These are phyloP conservation scores for Platysternon megacephalum DNA, from an alignment of 2,113 vertebrate species.

Conservation along the genomic window DNA sequence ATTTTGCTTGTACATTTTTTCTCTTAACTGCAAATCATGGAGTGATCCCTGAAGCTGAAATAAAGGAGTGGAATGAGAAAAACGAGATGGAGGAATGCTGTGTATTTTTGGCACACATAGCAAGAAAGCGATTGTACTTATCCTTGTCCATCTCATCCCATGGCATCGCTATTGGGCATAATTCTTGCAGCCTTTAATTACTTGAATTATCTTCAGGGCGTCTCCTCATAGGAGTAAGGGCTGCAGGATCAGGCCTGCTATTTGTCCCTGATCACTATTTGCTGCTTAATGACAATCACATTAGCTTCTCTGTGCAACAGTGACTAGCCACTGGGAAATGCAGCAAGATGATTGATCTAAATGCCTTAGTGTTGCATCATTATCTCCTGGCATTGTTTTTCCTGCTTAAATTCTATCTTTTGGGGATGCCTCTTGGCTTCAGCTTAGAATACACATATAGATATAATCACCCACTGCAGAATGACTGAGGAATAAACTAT, in stretches of 20 bases:
- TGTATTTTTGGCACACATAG: rapidly evolving
- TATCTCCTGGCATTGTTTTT: neutral
- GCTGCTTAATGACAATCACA: rapidly evolving
- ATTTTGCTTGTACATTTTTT: neutral
- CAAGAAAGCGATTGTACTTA: neutral
- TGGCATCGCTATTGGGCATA: neutral
- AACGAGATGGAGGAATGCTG: neutral
- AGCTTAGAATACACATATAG: neutral
- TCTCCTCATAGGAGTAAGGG: neutral
- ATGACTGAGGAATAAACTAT: neutral
- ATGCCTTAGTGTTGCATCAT: rapidly evolving
- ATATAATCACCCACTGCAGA: neutral
- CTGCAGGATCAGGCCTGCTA: neutral
- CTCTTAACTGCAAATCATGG: neutral
- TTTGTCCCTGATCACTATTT: neutral
- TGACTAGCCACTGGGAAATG: neutral
- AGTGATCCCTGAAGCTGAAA: neutral
- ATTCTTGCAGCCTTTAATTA: neutral
- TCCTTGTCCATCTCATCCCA: neutral
- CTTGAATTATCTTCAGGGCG: neutral
- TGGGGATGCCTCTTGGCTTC: neutral
- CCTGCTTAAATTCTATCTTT: neutral
- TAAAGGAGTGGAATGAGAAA: neutral
- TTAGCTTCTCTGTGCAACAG: neutral
- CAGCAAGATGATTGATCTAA: neutral